phyloP scores from a whole-genome alignment of 2,113 vertebrate genomes.

The Oreamnos americanus region DNA sequence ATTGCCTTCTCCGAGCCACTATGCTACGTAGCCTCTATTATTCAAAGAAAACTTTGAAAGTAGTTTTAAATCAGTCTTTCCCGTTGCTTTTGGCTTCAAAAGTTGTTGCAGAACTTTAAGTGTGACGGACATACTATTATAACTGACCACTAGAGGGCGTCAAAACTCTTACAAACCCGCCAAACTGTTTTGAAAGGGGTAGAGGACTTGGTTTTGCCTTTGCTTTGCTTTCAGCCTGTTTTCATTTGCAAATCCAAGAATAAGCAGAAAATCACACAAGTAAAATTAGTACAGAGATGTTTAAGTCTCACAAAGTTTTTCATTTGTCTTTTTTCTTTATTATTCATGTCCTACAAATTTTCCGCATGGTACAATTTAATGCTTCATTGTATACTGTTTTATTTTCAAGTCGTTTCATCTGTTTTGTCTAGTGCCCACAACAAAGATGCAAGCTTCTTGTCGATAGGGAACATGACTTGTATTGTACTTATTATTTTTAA shows the following conservation, averaged over 20 bases:
- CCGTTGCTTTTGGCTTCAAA: not conserved
- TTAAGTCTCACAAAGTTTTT: not conserved
- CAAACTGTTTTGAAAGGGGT: not conserved
- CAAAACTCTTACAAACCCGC: not conserved
- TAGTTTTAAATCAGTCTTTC: conserved; percentile 1
- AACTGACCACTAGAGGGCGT: conserved; percentile 32
- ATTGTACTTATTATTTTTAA: not conserved
- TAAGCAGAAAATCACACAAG: conserved; percentile 14
- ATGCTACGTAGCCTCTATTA: not conserved
- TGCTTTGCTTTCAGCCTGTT: not conserved
- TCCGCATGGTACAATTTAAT: not conserved
- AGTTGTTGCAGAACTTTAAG: not conserved
- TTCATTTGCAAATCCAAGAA: not conserved
- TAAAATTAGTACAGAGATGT: not conserved
- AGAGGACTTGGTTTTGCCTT: not conserved
- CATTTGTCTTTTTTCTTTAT: not conserved
- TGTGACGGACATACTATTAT: not conserved
- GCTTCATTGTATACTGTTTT: not conserved
- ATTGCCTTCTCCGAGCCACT: not conserved
- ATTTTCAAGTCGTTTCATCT: conserved; percentile 16
- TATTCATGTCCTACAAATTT: not conserved
- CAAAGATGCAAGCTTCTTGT: not conserved
- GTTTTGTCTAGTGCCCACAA: not conserved
- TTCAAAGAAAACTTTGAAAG: conserved; percentile 3
- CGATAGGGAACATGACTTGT: not conserved